Evolutionary conservation across 2,797 vertebrate genomes (phyloP).

Genomic region (Chrysocyon brachyurus): DNA sequence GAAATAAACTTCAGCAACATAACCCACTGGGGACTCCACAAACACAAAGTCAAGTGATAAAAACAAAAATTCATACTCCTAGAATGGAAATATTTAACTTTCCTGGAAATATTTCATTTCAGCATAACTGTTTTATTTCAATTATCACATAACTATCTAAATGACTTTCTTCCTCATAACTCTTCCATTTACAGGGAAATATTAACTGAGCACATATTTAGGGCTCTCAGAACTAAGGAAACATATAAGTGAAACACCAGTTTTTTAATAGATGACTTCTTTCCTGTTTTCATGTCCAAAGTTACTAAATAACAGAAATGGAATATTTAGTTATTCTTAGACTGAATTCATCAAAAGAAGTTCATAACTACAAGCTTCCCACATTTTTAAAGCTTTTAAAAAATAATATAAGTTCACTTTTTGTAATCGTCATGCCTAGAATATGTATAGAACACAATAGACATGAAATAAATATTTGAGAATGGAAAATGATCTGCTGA

Average conservation of each 20-base stretch:
- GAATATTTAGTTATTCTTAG: background rate
- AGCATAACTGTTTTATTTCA: conserved; percentile 28
- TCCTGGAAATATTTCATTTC: background rate
- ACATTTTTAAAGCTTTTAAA: conserved; percentile 54
- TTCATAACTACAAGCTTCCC: background rate
- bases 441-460: conserved; percentile 3
- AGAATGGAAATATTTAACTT: background rate
- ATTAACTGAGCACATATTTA: background rate
- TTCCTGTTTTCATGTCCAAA: background rate
- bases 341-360: conserved; percentile 14
- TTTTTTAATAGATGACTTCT: background rate
- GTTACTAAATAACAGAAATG: conserved; percentile 39
- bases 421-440: conserved; percentile 14
- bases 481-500: conserved; percentile 76
- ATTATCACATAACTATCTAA: conserved; percentile 11
- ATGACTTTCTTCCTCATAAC: background rate
- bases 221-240: background rate
- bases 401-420: conserved; percentile 59
- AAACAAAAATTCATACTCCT: background rate
- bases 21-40: background rate
- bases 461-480: conserved; percentile 76
- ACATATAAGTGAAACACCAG: background rate
- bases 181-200: conserved; percentile 32
- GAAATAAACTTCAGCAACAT: background rate
- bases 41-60: background rate